Evolutionary conservation across 2,113 vertebrate species (phyloP), one percentile per base, ranked within the genome.

Genomic region (Cricetomys ansorgei): DNA sequence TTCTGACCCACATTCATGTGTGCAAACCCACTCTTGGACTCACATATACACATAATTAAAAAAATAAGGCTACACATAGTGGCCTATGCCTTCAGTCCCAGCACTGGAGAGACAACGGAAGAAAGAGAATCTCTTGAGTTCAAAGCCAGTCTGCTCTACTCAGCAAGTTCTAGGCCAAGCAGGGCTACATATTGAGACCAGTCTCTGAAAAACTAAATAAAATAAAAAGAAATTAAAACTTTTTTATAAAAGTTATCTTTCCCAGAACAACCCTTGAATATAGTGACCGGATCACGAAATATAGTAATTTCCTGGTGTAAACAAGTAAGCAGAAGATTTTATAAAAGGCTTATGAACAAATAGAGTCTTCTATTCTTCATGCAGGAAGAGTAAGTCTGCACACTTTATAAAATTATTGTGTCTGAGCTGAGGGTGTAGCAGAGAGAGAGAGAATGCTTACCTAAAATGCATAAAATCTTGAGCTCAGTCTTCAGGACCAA

Each of bases 291-390:
- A 34, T 77, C 62, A 89, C 8, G 37, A 1, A 59, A 80, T 50
- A 64, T 6, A 62, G 57, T 43, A 45, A 25, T 31, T 62, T 84
- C 15, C 27, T 31, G 40, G 81, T 23, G 19, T 34, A 94, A 87
- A 31, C 31, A 77, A 83, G 40, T 29, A 67, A 88, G 53, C 7
- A 45, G 45, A 29, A 31, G 5, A 87, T 57, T 57, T 89, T 67
- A 70, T 37, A 89, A 94, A 95, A 70, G 19, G 76, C 80, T 96
- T 91, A 81, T 67, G 53, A 88, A 83, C 59, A 93, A 23, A 88
- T 76, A 84, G 13, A 45, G 53, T 62, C 55, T 95, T 45, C 34
- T 45, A 40, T 67, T 85, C 75, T 94, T 88, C 92, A 73, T 70
- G 84, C 84, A 96, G 10, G 43, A 92, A 3, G 29, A 37, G 43